Evolutionary conservation across 2,113 vertebrate genomes (phyloP), one percentile per base, ranked within the genome.

Genomic region (Probosciger aterrimus): DNA sequence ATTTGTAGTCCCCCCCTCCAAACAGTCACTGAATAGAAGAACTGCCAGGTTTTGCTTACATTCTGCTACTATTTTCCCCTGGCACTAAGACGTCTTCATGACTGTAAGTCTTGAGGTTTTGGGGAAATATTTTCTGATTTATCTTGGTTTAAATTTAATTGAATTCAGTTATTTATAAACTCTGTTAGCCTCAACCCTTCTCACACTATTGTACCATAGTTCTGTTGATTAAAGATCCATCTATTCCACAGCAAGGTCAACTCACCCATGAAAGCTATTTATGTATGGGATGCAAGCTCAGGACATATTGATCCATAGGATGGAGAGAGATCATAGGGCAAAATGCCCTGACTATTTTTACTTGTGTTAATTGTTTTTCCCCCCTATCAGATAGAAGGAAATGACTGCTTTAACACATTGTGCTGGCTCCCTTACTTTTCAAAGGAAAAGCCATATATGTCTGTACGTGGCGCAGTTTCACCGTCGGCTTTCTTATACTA

Each of bases 281-380:
- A 93, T 79, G 84, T 76, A 93, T 64, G 49, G 92, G 67, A 91
- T 88, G 90, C 95, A 93, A 97, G 83, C 94, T 94, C 76, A 97
- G 94, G 73, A 70, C 70, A 60, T 91, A 96, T 93, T 95, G 97
- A 97, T 91, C 86, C 82, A 94, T 28, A 82, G 70, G 88, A 95
- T 88, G 92, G 88, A 93, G 80, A 92, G 83, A 95, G 84, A 97
- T 73, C 91, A 96, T 53, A 94, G 94, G 86, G 87, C 87, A 96
- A 91, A 92, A 96, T 87, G 94, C 96, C 97, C 96, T 96, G 82
- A 62, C 94, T 95, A 92, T 96, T 97, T 98, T 97, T 96, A 95
- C 91, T 76, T 55, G 81, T 62, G 74, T 96, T 96, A 95, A 91
- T 95, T 95, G 77, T 82, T 69, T 69, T 27, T 16, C 31, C 65